Conservation (phyloP, 2,888 invertebrate genomes). For the Hydriomena furcata region DNA sequence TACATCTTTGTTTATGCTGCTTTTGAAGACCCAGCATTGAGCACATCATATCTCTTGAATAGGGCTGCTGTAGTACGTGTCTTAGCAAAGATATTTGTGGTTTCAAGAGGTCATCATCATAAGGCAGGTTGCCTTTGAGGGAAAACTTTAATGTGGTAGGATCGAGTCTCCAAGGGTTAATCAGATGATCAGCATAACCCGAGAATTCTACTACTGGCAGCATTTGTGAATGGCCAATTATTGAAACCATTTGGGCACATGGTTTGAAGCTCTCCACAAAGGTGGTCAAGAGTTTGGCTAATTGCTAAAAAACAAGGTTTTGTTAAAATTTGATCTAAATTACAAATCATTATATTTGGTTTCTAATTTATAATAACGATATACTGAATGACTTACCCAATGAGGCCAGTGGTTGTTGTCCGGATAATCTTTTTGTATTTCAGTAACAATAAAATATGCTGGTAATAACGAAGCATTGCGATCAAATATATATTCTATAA, state of each 20-base stretch:
- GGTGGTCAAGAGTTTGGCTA: conserved; percentile 92
- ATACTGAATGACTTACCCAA: conserved; percentile 94
- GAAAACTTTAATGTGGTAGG: conserved; percentile 88
- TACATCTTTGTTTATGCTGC: conserved; percentile 94
- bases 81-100: conserved; percentile 94
- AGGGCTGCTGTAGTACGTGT: conserved; percentile 97
- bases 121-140: conserved; percentile 90
- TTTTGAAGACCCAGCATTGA: conserved; percentile 97
- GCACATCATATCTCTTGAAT: conserved; percentile 97
- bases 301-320: conserved; percentile 85
- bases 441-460: conserved; percentile 97
- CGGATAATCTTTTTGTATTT: conserved; percentile 94
- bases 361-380: too few species aligned
- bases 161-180: conserved; percentile 97
- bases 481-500: conserved; percentile 95
- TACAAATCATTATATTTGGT: too few species aligned
- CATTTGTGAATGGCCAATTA: conserved; percentile 95
- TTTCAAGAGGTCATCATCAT: conserved; percentile 92
- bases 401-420: conserved; percentile 93
- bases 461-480: conserved; percentile 95
- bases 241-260: conserved; percentile 97
- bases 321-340: too few species aligned
- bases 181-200: conserved; percentile 94
- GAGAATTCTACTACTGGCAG: conserved; percentile 97
- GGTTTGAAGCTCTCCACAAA: conserved; percentile 97